Base-by-base conservation (phyloP, 2,888 invertebrate species). In the Hyles lineata region DNA sequence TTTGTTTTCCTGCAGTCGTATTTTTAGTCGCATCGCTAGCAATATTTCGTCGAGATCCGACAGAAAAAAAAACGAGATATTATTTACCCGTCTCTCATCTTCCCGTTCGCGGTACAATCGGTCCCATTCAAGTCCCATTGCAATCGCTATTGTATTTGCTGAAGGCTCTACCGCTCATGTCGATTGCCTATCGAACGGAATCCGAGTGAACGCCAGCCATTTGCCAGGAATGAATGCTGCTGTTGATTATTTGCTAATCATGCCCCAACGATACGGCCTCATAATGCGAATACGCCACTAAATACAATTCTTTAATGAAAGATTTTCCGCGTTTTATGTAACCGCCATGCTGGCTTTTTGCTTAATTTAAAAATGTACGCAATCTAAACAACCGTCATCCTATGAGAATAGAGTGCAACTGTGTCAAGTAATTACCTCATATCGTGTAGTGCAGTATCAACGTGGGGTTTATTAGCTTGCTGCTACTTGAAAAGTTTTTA, bases 91-190 rank as follows among this genome's bases (percentile, higher is more conserved):
- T 79, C 85, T 88, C 90, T 89, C 89, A 88, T 91, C 86, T 89
- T 87, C 77, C 81, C 82, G 82, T 82, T 83, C 82, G 82, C 82
- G 82, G 85, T 86, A 87, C 87, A 80, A 87, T 88, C 85, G 83
- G 81, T 82, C 83, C 83, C 80, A 85, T 88, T 90, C 86, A 85
- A 89, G 89, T 83, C 85, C 84, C 86, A 87, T 87, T 90, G 90
- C 90, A 88, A 85, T 85, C 86, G 86, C 88, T 90, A 91, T 92
- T 92, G 90, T 92, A 85, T 94, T 93, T 93, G 89, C 92, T 78
- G 87, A 93, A 88, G 89, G 89, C 93, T 93, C 88, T 84, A 88
- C 87, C 81, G 90, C 86, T 89, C 91, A 87, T 92, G 93, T 93
- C 89, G 91, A 91, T 91, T 89, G 90, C 84, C 89, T 89, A 89